phyloP scores from a whole-genome alignment of 2,888 invertebrate species.

The Chalcosyrphus nemorum region DNA sequence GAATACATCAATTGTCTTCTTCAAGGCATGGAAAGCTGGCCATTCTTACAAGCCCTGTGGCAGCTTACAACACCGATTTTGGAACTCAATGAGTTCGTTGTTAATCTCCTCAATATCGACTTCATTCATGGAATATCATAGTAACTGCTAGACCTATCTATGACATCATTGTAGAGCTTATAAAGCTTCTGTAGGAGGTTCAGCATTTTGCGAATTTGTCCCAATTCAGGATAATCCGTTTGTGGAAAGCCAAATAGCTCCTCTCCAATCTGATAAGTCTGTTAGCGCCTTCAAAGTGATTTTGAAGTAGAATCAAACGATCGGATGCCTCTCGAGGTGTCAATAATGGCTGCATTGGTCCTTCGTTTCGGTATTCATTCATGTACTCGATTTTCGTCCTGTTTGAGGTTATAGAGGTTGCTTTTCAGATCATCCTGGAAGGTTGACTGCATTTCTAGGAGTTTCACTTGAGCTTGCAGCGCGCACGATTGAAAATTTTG shows the following conservation, averaged over 20 bases:
- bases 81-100: slow-evolving; percentile 98
- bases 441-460: slow-evolving; percentile 91
- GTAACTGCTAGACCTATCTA: slow-evolving; percentile 97
- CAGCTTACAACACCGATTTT: slow-evolving; percentile 96
- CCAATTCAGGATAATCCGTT: slow-evolving; percentile 96
- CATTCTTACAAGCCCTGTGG: slow-evolving; percentile 96
- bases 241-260: slow-evolving; percentile 96
- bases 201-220: slow-evolving; percentile 96
- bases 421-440: slow-evolving; percentile 91
- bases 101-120: slow-evolving; percentile 98
- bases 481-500: slow-evolving; percentile 90
- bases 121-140: slow-evolving; percentile 98
- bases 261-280: slow-evolving; percentile 97
- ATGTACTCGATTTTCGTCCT: slow-evolving; percentile 92
- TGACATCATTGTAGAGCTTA: slow-evolving; percentile 97
- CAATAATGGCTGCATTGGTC: slow-evolving; percentile 95
- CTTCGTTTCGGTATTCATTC: slow-evolving; percentile 90
- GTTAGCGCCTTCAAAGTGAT: slow-evolving; percentile 96
- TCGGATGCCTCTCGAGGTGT: slow-evolving; percentile 97
- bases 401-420: slow-evolving; percentile 91
- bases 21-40: slow-evolving; percentile 98
- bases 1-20: slow-evolving; percentile 98
- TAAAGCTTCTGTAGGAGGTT: slow-evolving; percentile 97
- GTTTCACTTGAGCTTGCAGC: slow-evolving; percentile 89
- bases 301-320: slow-evolving; percentile 90